Percentiles rank a stretch among this genome's conserved stretches.
Conservation (phyloP, 2,888 invertebrate species). For the Ectropis crepuscularia region DNA sequence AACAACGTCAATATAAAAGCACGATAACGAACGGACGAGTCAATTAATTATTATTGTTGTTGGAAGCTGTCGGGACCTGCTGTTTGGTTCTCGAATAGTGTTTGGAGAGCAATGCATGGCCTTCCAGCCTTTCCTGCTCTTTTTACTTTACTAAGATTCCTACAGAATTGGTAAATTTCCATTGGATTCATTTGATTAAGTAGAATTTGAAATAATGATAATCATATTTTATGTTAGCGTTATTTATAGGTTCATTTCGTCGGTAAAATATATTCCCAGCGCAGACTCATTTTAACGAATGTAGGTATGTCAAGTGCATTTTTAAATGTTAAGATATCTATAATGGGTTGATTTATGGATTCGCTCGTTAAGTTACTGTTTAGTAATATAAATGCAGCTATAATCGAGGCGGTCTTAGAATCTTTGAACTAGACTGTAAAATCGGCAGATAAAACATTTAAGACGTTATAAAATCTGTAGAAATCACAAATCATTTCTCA, state of each 20-base stretch:
- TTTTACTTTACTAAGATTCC: not conserved
- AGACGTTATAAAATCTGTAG: slow-evolving; percentile 2
- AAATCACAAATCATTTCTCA: slow-evolving; percentile 29
- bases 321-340: too few species aligned
- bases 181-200: too few species aligned
- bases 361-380: too few species aligned
- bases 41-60: slow-evolving; percentile 85
- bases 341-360: too few species aligned
- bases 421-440: not conserved
- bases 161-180: not conserved
- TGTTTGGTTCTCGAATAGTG: slow-evolving; percentile 67
- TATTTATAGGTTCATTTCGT: too few species aligned
- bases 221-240: too few species aligned
- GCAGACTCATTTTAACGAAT: too few species aligned
- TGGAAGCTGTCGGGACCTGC: slow-evolving; percentile 80
- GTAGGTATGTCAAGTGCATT: too few species aligned
- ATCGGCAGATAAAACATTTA: not conserved
- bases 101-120: slow-evolving; percentile 58
- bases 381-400: not conserved
- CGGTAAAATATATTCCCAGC: too few species aligned
- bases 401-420: not conserved
- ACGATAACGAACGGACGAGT: slow-evolving; percentile 85
- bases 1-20: slow-evolving; percentile 84
- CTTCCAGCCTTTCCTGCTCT: slow-evolving; percentile 1
- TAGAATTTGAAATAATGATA: too few species aligned